These are phyloP conservation scores for Hirtodrosophila histrioides DNA, from an alignment of 2,888 invertebrate species.

Conservation along the genomic window DNA sequence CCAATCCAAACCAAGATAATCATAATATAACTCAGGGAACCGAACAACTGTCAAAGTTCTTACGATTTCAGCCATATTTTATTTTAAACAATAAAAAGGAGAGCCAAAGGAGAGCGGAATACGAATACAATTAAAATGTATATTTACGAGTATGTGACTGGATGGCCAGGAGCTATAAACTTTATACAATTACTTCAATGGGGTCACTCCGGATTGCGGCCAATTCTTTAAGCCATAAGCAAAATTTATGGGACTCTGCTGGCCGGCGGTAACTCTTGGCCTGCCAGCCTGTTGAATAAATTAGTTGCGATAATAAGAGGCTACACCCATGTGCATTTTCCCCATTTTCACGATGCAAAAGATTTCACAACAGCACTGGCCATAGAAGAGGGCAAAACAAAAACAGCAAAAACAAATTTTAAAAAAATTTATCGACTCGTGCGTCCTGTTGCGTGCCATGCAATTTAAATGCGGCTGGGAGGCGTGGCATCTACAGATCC, in stretches of 20 bases:
- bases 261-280: slow-evolving; percentile 6
- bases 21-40: too few species aligned
- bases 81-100: too few species aligned
- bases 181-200: slow-evolving; percentile 22
- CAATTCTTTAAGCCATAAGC: slow-evolving; percentile 26
- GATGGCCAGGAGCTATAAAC: slow-evolving; percentile 13
- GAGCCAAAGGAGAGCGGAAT: too few species aligned
- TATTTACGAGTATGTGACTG: not conserved
- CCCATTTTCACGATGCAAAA: slow-evolving; percentile 15
- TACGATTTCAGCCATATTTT: too few species aligned
- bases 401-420: slow-evolving; percentile 2
- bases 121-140: slow-evolving; percentile 7
- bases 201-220: slow-evolving; percentile 33
- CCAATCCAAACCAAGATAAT: too few species aligned
- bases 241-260: slow-evolving; percentile 35
- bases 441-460: slow-evolving; percentile 78
- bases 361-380: slow-evolving; percentile 3
- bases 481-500: slow-evolving; percentile 58
- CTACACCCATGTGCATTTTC: slow-evolving; percentile 28
- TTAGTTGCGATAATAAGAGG: slow-evolving; percentile 69
- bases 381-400: slow-evolving; percentile 38
- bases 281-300: slow-evolving; percentile 66
- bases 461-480: slow-evolving; percentile 65
- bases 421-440: slow-evolving; percentile 73
- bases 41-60: too few species aligned